Evolutionary conservation across 2,113 vertebrate genomes (phyloP), one percentile per base, ranked within the genome.

Genomic region (Pyrgilauda ruficollis): DNA sequence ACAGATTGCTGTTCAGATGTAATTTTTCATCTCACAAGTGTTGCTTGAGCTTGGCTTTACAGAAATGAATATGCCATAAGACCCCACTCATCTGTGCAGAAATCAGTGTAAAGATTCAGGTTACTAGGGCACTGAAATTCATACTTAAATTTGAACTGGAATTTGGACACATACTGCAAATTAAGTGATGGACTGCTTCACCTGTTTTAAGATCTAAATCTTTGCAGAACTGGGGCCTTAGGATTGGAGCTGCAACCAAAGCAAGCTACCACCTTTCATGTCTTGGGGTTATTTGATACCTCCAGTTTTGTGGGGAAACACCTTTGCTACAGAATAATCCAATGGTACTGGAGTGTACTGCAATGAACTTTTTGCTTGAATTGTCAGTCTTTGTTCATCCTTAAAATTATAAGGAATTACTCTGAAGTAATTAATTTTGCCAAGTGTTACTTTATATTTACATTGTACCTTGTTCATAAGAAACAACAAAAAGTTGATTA

Each of bases 401-500:
- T 73, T 81, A 78, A 41, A 50, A 6, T 72, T 90, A 14, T 0
- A 39, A 46, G 13, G n/a, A 70, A 21, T 50, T 83, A 73, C 58
- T 79, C 64, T 67, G 53, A 94, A 89, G 66, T 18, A 84, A 81
- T 84, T 88, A 70, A 61, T 78, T 94, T 95, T 84, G 21, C 35
- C 26, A 92, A 90, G 33, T 31, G 20, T 56, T 66, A 23, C 10
- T 84, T 87, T 67, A 35, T 81, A 89, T 84, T 97, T 91, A 59
- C 27, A 46, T 84, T 62, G 62, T 28, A 64, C 17, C n/a, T 47
- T 79, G 21, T 68, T 93, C 80, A 67, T 5, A 27, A 84, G 53
- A 89, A 69, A n/a, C 82, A 78, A 16, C 6, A 31, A 88, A 91
- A 90, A 85, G 13, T 20, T 31, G 50, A 66, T 94, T 93, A 55